These are phyloP conservation scores for Ageneiosus marmoratus DNA, from an alignment of 2,113 vertebrate species.

Conservation along the genomic window DNA sequence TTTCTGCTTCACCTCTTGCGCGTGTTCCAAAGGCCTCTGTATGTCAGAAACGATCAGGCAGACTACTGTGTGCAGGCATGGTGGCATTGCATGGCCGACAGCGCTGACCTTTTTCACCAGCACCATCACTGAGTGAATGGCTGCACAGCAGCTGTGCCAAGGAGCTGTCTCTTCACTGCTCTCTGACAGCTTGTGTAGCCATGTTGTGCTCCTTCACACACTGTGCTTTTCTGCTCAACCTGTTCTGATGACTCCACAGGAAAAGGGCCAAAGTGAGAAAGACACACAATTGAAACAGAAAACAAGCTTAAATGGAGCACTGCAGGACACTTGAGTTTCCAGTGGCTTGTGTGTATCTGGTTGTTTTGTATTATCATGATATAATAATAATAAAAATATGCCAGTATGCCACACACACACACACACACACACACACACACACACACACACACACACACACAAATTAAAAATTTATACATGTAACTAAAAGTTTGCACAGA, in stretches of 20 bases:
- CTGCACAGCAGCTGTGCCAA: constrained; percentile 35
- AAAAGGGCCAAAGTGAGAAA: constrained; percentile 32
- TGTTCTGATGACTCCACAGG: constrained; percentile 31
- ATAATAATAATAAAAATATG: background rate
- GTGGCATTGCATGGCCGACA: constrained; percentile 36
- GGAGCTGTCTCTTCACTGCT: constrained; percentile 3
- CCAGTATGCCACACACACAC: background rate
- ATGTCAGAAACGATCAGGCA: constrained; percentile 40
- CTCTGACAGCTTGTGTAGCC: constrained; percentile 44
- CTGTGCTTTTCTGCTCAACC: constrained; percentile 41
- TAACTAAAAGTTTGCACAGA: background rate
- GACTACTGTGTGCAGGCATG: constrained; percentile 20
- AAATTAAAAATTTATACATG: background rate
- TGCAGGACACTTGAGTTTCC: constrained; percentile 34
- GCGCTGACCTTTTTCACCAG: constrained; percentile 51
- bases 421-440: background rate
- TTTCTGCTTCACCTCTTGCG: constrained; percentile 10
- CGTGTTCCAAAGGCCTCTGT: constrained; percentile 17
- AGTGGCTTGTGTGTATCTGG: constrained; percentile 13
- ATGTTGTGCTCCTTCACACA: constrained; percentile 15
- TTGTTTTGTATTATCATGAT: constrained; percentile 3
- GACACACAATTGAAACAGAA: constrained; percentile 15
- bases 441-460: too few species aligned
- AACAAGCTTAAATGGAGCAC: constrained; percentile 31
- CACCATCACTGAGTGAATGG: constrained; percentile 32